Base-by-base conservation (phyloP, 2,888 invertebrate genomes). In the Caenorhabditis becei region DNA sequence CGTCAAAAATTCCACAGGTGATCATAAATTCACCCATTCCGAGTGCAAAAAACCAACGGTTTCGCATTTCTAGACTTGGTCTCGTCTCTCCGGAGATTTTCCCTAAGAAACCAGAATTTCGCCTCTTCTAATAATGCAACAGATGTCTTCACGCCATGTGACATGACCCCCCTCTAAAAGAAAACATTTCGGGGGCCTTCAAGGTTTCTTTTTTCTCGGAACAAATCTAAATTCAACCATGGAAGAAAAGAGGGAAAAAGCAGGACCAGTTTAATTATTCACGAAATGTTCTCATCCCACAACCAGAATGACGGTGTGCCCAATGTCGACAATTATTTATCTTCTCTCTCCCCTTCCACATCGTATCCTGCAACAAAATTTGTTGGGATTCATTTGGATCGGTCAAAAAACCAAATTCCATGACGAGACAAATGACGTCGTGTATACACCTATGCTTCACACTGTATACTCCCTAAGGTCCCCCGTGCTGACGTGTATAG, bases 241-340 rank as follows among this genome's bases (percentile, higher is more conserved):
- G 47, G 47, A 47, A 47, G n/a, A 24, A n/a, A 47, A 20, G 20
- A 5, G 54, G 51, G 24, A 54, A 65, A 28, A 61, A 56, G 65
- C 58, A 65, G 18, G 47, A 51, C 47, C 24, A 41, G 28, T 37
- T 74, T 18, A 74, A 74, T 74, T 59, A 74, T 74, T 74, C 51
- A 75, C 61, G 44, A 59, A 51, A 41, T 41, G 41, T 59, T 51
- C 59, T 58, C 41, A 44, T 51, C 51, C 49, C 63, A 47, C 59
- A 58, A 58, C 51, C 8, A 35, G 53, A 61, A 24, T 66, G 74
- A 74, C 65, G 59, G 59, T 65, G 65, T 28, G 26, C 59, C 59
- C 62, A 32, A 32, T 63, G 41, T 72, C 63, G 72, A 74, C 58
- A 65, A 74, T 74, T 74, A 74, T 74, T 74, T 66, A 74, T 74